Evolutionary conservation across 2,113 vertebrate genomes (phyloP).

Genomic region (Ptilonorhynchus violaceus): DNA sequence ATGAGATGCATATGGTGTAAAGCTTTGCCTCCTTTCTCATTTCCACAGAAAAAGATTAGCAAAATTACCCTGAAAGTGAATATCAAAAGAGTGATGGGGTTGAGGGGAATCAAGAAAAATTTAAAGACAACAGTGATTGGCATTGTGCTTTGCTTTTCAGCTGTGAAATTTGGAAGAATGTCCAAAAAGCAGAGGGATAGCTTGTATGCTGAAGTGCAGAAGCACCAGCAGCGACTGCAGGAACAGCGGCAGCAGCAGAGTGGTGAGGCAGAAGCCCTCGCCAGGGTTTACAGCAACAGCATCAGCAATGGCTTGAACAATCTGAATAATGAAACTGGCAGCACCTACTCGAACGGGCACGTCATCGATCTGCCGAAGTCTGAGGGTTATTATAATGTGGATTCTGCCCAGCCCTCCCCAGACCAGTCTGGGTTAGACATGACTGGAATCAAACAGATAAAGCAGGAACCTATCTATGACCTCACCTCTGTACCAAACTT

Average conservation of each 20-base stretch:
- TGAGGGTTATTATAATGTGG: slow-evolving; percentile 89
- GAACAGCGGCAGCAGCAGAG: slow-evolving; percentile 94
- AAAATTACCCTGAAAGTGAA: not conserved
- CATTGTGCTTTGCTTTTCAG: slow-evolving; percentile 71
- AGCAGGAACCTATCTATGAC: slow-evolving; percentile 98
- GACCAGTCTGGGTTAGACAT: slow-evolving; percentile 98
- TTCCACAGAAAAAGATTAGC: not conserved
- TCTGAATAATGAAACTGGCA: slow-evolving; percentile 87
- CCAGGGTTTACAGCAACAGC: slow-evolving; percentile 89
- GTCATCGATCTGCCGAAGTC: slow-evolving; percentile 93
- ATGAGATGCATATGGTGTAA: not conserved
- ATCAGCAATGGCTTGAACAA: slow-evolving; percentile 88
- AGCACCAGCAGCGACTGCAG: slow-evolving; percentile 94
- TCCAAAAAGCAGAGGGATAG: slow-evolving; percentile 99
- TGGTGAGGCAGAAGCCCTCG: slow-evolving; percentile 91
- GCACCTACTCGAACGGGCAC: slow-evolving; percentile 90
- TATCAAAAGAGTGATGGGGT: not conserved
- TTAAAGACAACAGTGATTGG: not conserved
- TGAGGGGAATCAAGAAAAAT: not conserved
- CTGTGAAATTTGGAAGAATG: slow-evolving; percentile 99
- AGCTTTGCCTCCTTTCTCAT: not conserved
- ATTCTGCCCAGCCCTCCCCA: slow-evolving; percentile 95
- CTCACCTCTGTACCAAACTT: slow-evolving; percentile 96
- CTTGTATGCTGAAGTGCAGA: slow-evolving; percentile 96
- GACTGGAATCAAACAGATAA: slow-evolving; percentile 98